Evolutionary conservation across 2,888 invertebrate species (phyloP), one percentile per base, ranked within the genome.

Genomic region (Shargacucullia verbasci): DNA sequence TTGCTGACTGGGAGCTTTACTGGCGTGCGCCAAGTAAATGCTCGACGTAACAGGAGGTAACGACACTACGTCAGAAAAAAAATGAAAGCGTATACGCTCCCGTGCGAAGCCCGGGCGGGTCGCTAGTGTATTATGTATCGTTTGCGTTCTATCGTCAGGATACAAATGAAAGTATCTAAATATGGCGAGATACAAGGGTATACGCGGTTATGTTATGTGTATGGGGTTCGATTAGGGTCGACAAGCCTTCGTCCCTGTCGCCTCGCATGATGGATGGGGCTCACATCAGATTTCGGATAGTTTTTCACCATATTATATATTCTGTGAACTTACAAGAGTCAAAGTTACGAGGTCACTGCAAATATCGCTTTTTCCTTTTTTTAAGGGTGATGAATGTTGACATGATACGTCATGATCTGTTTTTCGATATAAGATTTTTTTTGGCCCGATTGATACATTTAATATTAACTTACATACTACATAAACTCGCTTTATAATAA

Each of bases 141-240:
- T 15, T 40, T 4, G 50, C 46, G 46, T 45, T 54, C 47, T 65
- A 62, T 63, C 57, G 50, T 37, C 40, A 14, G 41, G 48, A 52
- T 70, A 74, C 75, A 77, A 75, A 74, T 67, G 70, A 71, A 71
- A 64, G 65, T 78, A 73, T 73, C 79, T 58, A 62, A 78, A 73
- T 63, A 72, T 66, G 62, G 59, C 37, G 46, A 66, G 66, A 72
- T 76, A 70, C 66, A 71, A 65, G 71, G 65, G 65, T 71, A 70
- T 73, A 65, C 69, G 73, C 61, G 73, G 71, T 75, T 76, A 68
- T 79, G 74, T 82, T 77, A 82, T 84, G 81, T 85, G 85, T 84
- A 82, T 83, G 78, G 80, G 70, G 84, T 91, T 91, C 90, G 91
- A 92, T 92, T 92, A 91, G 91, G 92, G 91, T 89, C 89, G 92